phyloP scores from a whole-genome alignment of 2,888 invertebrate species.

The Autographa gamma region DNA sequence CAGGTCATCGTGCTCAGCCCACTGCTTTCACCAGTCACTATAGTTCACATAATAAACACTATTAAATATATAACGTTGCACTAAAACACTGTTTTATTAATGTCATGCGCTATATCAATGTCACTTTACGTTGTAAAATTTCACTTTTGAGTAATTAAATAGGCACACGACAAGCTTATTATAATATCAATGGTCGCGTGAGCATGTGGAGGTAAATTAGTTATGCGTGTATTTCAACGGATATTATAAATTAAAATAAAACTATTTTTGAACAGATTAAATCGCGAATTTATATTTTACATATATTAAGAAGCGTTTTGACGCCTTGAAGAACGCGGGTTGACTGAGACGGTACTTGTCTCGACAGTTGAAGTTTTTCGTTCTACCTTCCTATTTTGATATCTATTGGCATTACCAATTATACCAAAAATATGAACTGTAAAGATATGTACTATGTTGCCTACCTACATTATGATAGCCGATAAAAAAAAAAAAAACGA shows the following conservation, averaged over 20 bases:
- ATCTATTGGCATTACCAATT: too few species aligned
- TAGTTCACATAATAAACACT: not conserved
- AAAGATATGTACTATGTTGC: too few species aligned
- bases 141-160: slow-evolving; percentile 60
- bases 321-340: too few species aligned
- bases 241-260: slow-evolving; percentile 20
- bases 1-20: not conserved
- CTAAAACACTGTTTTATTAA: slow-evolving; percentile 9
- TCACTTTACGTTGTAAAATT: slow-evolving; percentile 26
- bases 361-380: too few species aligned
- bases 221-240: slow-evolving; percentile 45
- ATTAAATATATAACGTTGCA: not conserved
- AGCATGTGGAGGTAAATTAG: slow-evolving; percentile 55
- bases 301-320: too few species aligned
- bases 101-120: slow-evolving; percentile 30
- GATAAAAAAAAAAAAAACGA: too few species aligned
- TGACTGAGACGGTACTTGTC: too few species aligned
- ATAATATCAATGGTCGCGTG: slow-evolving; percentile 60
- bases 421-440: too few species aligned
- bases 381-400: too few species aligned
- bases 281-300: too few species aligned
- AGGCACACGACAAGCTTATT: slow-evolving; percentile 57
- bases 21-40: not conserved
- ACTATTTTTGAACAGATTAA: too few species aligned
- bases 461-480: too few species aligned